Conservation (phyloP, 1,140 invertebrate species). For the Ephestia elutella region DNA sequence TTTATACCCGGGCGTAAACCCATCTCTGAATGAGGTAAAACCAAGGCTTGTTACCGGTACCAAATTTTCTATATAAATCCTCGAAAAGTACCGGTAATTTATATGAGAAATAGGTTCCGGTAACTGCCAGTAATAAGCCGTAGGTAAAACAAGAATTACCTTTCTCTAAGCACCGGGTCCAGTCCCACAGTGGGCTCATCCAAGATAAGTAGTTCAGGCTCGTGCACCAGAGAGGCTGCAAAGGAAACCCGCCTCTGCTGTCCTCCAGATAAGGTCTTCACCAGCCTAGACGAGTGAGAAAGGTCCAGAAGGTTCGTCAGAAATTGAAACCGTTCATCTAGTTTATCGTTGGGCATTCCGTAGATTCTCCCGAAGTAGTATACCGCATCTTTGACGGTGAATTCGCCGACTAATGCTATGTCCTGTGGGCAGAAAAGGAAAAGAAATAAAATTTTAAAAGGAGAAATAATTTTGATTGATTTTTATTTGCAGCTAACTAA, state of each 20-base stretch:
- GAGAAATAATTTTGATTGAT: not conserved
- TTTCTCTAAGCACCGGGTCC: constrained; percentile 91
- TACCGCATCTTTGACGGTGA: constrained; percentile 89
- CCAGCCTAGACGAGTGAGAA: constrained; percentile 76
- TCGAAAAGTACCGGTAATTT: too few relatives aligned
- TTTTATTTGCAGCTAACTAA: too few relatives aligned
- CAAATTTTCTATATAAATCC: too few relatives aligned
- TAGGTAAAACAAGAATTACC: constrained; percentile 70
- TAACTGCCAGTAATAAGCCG: not conserved
- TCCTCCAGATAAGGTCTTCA: constrained; percentile 87
- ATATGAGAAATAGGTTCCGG: too few relatives aligned
- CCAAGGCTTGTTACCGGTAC: too few relatives aligned
- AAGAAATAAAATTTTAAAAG: not conserved
- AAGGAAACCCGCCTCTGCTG: constrained; percentile 92
- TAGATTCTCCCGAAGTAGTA: constrained; percentile 93
- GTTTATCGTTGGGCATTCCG: constrained; percentile 79
- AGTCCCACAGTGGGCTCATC: constrained; percentile 96
- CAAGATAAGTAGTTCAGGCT: constrained; percentile 90
- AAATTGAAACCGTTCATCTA: constrained; percentile 80
- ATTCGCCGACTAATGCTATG: constrained; percentile 89
- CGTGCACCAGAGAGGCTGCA: constrained; percentile 89
- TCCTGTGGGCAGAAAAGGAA: constrained; percentile 76
- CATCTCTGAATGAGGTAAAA: too few relatives aligned
- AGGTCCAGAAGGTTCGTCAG: constrained; percentile 84
- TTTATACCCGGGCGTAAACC: too few relatives aligned